Conservation (phyloP, 2,888 invertebrate species). For the Phortica magna region DNA sequence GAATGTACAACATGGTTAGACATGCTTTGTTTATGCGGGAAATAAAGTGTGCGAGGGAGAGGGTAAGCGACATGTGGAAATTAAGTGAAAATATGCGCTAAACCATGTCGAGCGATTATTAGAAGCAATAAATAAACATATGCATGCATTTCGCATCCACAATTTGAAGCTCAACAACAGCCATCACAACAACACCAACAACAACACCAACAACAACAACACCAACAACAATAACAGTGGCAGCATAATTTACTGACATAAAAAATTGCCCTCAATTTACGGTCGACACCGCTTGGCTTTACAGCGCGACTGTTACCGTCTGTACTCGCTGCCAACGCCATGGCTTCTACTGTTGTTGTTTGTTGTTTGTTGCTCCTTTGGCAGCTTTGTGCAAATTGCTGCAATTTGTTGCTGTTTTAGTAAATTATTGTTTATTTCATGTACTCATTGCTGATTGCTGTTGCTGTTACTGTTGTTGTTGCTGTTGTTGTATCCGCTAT, state of each 20-base stretch:
- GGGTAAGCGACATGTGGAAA: too few relatives aligned
- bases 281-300: conserved; percentile 20
- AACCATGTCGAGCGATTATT: conserved; percentile 57
- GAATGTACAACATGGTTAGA: conserved; percentile 15
- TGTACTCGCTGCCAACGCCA: not conserved
- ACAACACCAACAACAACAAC: not conserved
- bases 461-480: conserved; percentile 25
- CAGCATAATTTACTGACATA: conserved; percentile 65
- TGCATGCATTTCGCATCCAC: conserved; percentile 55
- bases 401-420: conserved; percentile 73
- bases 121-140: conserved; percentile 70
- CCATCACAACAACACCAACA: conserved; percentile 2
- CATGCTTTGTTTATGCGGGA: conserved; percentile 31
- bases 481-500: not conserved
- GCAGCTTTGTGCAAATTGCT: conserved; percentile 68
- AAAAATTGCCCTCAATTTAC: conserved; percentile 67
- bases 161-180: not conserved
- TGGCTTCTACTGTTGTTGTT: conserved; percentile 48
- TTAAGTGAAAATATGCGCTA: conserved; percentile 7
- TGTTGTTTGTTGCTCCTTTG: conserved; percentile 52
- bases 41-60: conserved; percentile 56
- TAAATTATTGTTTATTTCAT: conserved; percentile 73
- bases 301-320: not conserved
- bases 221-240: not conserved
- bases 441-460: conserved; percentile 44